These are phyloP conservation scores for Capitella teleta DNA, from an alignment of 1,140 invertebrate genomes.

Conservation along the genomic window DNA sequence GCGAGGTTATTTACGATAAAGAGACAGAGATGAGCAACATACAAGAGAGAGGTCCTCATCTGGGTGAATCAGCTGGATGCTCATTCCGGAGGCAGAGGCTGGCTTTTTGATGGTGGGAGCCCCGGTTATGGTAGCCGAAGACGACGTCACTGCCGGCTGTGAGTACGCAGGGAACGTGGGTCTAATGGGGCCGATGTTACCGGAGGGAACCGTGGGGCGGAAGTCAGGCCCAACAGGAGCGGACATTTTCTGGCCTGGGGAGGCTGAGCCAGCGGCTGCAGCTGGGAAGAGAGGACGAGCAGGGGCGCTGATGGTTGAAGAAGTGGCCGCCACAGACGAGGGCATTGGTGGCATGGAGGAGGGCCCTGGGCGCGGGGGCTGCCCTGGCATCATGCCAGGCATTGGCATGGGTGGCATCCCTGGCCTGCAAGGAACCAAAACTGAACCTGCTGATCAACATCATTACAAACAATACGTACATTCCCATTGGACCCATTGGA, in stretches of 20 bases:
- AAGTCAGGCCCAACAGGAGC: conserved; percentile 53
- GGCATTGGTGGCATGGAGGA: too few species aligned
- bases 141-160: conserved; percentile 26
- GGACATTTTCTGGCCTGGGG: too few species aligned
- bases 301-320: too few species aligned
- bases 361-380: too few species aligned
- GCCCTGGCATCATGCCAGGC: conserved; percentile 1
- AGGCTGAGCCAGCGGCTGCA: too few species aligned
- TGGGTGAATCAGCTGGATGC: conserved; percentile 86
- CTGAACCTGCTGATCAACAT: too few species aligned
- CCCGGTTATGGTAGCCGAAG: conserved; percentile 34
- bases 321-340: too few species aligned
- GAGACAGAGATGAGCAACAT: conserved; percentile 24
- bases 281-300: too few species aligned
- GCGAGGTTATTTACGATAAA: not conserved
- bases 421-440: too few species aligned
- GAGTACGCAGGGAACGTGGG: conserved; percentile 63
- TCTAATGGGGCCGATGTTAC: not conserved
- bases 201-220: conserved; percentile 44
- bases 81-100: conserved; percentile 63
- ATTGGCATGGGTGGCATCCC: conserved; percentile 20
- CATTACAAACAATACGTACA: conserved; percentile 1
- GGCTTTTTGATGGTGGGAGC: conserved; percentile 50
- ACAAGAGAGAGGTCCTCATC: conserved; percentile 81
- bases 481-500: conserved; percentile 45